Conservation (phyloP, 2,797 vertebrate genomes). For the Enteromius unitaeniatus region DNA sequence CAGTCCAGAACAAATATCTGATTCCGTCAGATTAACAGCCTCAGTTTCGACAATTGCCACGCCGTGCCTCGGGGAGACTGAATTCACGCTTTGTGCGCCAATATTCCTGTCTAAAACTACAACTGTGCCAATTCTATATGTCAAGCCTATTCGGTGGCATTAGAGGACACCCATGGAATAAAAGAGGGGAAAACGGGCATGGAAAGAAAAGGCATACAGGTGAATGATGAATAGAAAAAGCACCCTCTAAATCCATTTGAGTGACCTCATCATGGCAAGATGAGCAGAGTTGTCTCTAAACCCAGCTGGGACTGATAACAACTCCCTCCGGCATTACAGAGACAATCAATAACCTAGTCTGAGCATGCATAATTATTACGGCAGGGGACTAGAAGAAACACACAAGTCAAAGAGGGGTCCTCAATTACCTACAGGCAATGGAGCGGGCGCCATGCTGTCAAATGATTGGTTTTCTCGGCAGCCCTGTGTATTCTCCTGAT, state of each 20-base stretch:
- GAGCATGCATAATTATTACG: constrained; percentile 54
- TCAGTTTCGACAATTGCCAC: constrained; percentile 24
- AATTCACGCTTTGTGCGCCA: constrained; percentile 22
- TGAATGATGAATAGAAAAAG: constrained; percentile 10
- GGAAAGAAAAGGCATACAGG: constrained; percentile 3
- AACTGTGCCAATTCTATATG: constrained; percentile 59
- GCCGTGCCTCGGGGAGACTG: background rate
- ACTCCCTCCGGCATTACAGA: constrained; percentile 32
- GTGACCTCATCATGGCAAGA: constrained; percentile 50
- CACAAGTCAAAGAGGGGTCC: constrained; percentile 34
- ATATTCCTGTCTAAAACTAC: constrained; percentile 7
- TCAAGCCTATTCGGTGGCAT: constrained; percentile 65
- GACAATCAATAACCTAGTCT: constrained; percentile 54
- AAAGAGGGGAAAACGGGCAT: constrained; percentile 51
- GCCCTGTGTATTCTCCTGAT: constrained; percentile 32
- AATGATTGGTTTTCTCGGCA: constrained; percentile 41
- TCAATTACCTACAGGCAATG: constrained; percentile 37
- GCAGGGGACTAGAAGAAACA: constrained; percentile 37
- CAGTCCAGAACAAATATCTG: constrained; percentile 53
- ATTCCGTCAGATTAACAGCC: constrained; percentile 40
- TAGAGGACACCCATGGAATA: constrained; percentile 64
- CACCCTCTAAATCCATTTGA: constrained; percentile 23
- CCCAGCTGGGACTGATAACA: constrained; percentile 37
- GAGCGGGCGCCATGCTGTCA: constrained; percentile 21
- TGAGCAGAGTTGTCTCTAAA: constrained; percentile 20